Base-by-base conservation (phyloP, 2,888 invertebrate species). In the Opisthograptis luteolata region DNA sequence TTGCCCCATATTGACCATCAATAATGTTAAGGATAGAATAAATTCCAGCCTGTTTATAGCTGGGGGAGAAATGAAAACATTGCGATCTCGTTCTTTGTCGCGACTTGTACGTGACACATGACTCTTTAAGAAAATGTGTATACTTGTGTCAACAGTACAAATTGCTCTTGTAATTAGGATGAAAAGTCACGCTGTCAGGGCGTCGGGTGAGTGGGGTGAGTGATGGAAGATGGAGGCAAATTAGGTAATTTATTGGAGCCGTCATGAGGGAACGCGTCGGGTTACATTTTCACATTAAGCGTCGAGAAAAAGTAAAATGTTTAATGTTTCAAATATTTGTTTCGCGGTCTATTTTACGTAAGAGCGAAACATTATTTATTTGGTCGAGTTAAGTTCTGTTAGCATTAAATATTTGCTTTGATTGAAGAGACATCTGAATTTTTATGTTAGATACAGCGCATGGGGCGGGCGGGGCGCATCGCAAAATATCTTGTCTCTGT, bases 171-270 rank as follows among this genome's bases (percentile, higher is more conserved):
- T 40, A 51, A 51, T 51, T 51, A 51, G 35, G 40, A 45, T 51
- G 50, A 51, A 51, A 51, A 51, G 50, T 51, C 50, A 30, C 44
- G 44, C 35, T 24, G 32, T 10, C 31, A 27, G 28, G 34, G 40
- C 1, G 34, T 40, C 12, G 2, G 19, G 27, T 12, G 20, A 10
- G 32, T 9, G 31, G 17, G 30, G 31, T 39, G 30, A 24, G 42
- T 41, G 42, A 37, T 40, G 40, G 35, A 51, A 51, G 50, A 51
- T 40, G 44, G 50, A 41, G 50, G 44, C 50, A 51, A 51, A 51
- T 51, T 51, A 45, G 40, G 44, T 51, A 51, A 51, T 51, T 51
- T 51, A 51, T 51, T 51, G 50, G 31, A 51, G 28, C 34, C 40
- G 40, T 40, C 49, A 36, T 36, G 27, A 42, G 39, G 39, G 43